phyloP scores from a whole-genome alignment of 2,888 invertebrate genomes.

The Invenusta paracnida region DNA sequence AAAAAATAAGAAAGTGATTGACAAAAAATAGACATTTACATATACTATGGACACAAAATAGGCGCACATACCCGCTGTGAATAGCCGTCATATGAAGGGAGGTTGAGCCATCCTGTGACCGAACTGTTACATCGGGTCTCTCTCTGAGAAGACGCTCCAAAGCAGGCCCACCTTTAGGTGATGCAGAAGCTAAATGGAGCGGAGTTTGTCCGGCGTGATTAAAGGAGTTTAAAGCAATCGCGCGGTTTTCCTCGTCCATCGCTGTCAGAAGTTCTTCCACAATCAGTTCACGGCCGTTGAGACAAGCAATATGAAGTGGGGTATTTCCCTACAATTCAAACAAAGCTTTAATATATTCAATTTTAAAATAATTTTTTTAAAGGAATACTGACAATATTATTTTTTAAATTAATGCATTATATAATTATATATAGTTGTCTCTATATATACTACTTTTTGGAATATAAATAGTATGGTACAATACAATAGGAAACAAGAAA shows the following conservation, averaged over 20 bases:
- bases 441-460: no score
- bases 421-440: no score
- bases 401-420: no score
- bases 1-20: no score
- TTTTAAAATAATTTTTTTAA: no score
- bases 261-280: constrained; percentile 62
- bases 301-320: constrained; percentile 66
- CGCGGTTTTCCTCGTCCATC: not conserved
- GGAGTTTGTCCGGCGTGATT: constrained; percentile 53
- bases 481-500: no score
- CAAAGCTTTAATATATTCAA: no score
- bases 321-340: constrained; percentile 55
- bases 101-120: constrained; percentile 64
- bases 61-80: constrained; percentile 62
- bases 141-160: constrained; percentile 65
- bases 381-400: no score
- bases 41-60: no score
- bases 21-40: no score
- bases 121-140: constrained; percentile 58
- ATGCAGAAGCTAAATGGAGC: constrained; percentile 66
- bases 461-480: no score
- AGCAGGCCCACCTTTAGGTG: constrained; percentile 66
- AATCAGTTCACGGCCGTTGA: constrained; percentile 66
- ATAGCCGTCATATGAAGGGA: constrained; percentile 69
- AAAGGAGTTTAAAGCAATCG: constrained; percentile 25